phyloP scores from a whole-genome alignment of 2,113 vertebrate species.

The Ranitomeya imitator region DNA sequence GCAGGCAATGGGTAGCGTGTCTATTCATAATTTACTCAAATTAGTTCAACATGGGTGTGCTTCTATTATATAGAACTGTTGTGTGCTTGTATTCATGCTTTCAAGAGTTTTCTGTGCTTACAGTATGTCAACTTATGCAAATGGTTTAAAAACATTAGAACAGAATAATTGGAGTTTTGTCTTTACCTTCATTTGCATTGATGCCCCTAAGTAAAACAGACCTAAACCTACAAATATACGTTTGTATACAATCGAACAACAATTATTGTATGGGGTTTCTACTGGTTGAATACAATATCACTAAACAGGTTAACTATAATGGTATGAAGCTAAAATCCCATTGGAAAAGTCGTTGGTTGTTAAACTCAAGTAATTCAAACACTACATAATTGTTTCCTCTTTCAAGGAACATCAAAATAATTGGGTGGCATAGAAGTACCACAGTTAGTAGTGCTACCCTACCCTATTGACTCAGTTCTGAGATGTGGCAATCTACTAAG shows the following conservation, averaged over 20 bases:
- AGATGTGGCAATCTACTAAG: neutral
- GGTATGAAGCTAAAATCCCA: neutral
- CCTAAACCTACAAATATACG: too few species aligned
- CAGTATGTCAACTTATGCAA: neutral
- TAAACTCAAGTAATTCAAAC: neutral
- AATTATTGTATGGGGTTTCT: neutral
- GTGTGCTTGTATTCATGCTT: slow-evolving; percentile 5
- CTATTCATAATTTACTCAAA: slow-evolving; percentile 45
- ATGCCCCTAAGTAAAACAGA: neutral
- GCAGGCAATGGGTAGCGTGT: slow-evolving; percentile 18
- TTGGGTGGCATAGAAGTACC: neutral
- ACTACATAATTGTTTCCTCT: neutral
- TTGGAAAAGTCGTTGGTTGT: neutral
- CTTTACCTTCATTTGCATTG: neutral
- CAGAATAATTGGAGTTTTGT: neutral
- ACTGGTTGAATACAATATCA: neutral
- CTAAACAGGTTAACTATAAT: neutral
- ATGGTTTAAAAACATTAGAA: neutral
- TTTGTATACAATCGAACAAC: neutral
- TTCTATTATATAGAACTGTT: slow-evolving; percentile 1
- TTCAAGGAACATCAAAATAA: neutral
- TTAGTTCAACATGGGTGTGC: slow-evolving; percentile 41
- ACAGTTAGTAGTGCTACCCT: neutral
- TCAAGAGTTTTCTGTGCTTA: neutral
- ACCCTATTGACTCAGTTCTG: neutral